phyloP scores from a whole-genome alignment of 1,140 invertebrate genomes.

The Diploscapter pachys region DNA sequence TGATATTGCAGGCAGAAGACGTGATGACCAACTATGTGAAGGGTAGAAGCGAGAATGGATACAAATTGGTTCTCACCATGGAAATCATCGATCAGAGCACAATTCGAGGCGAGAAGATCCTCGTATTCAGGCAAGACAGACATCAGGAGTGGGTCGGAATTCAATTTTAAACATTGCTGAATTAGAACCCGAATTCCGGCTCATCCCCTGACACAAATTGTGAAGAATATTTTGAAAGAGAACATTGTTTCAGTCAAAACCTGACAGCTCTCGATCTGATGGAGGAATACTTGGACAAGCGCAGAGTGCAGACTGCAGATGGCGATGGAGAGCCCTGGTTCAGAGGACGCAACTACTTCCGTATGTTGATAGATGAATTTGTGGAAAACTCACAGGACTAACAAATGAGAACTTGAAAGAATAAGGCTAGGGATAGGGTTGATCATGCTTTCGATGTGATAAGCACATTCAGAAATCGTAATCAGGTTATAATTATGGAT shows the following conservation, averaged over 20 bases:
- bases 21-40: constrained; percentile 68
- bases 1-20: constrained; percentile 70
- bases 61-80: constrained; percentile 91
- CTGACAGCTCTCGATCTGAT: constrained; percentile 92
- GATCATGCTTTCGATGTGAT: too few relatives aligned
- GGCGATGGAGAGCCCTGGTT: constrained; percentile 70
- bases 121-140: constrained; percentile 73
- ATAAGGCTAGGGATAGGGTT: too few relatives aligned
- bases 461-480: too few relatives aligned
- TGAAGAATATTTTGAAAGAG: too few relatives aligned
- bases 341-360: constrained; percentile 82
- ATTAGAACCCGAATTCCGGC: too few relatives aligned
- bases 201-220: too few relatives aligned
- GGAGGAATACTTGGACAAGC: constrained; percentile 83
- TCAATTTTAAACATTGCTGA: too few relatives aligned
- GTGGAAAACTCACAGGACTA: too few relatives aligned
- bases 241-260: constrained; percentile 73
- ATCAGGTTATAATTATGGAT: too few relatives aligned
- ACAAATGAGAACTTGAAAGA: too few relatives aligned
- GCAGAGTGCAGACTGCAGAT: constrained; percentile 61
- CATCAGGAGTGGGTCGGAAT: neutral
- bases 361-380: constrained; percentile 66
- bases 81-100: constrained; percentile 86
- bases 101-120: constrained; percentile 77
- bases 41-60: constrained; percentile 84